These are phyloP conservation scores for Athene cunicularia DNA, from an alignment of 2,113 vertebrate genomes.

Conservation along the genomic window DNA sequence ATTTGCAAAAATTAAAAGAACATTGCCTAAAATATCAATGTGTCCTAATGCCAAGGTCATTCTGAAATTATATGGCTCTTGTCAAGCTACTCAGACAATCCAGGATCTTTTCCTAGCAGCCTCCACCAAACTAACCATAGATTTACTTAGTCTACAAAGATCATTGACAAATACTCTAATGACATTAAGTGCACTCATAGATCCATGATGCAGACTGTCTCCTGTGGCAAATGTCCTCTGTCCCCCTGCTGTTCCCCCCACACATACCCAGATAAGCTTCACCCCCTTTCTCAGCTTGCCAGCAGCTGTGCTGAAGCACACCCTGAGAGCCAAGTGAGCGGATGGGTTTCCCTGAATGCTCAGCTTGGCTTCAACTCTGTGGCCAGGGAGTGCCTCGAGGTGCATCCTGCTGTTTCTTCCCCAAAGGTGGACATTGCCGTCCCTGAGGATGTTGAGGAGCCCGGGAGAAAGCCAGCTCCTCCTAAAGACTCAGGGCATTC, in stretches of 20 bases:
- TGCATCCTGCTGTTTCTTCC: neutral
- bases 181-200: neutral
- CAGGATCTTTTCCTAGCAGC: conserved; percentile 51
- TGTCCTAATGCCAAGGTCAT: conserved; percentile 82
- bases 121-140: conserved; percentile 2
- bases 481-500: neutral
- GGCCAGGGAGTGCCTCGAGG: neutral
- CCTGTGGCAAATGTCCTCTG: neutral
- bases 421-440: neutral
- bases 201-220: neutral
- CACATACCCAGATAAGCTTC: neutral
- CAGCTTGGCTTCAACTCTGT: neutral
- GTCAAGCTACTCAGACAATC: conserved; percentile 65
- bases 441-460: neutral
- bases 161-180: neutral
- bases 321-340: neutral
- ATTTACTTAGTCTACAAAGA: neutral
- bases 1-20: conserved; percentile 85
- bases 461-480: neutral
- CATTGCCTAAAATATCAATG: conserved; percentile 78
- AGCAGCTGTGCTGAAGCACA: neutral
- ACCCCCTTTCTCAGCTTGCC: neutral
- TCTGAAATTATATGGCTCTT: conserved; percentile 71
- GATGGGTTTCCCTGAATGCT: neutral
- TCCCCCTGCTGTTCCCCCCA: neutral